phyloP scores from a whole-genome alignment of 2,113 vertebrate genomes.

The Acrocephalus kingi region DNA sequence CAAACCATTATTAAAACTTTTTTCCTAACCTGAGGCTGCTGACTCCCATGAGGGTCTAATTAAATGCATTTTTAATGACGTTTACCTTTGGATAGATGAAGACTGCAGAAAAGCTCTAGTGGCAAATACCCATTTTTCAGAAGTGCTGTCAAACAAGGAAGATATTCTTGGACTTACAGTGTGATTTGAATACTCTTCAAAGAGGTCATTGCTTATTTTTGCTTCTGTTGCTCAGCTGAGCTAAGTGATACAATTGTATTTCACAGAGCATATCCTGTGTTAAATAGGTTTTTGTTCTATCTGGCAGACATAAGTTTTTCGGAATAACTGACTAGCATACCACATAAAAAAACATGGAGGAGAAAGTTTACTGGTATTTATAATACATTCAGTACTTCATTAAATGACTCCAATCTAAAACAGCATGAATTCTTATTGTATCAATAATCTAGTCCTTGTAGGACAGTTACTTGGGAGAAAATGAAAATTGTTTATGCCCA shows the following conservation, averaged over 20 bases:
- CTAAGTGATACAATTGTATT: not conserved
- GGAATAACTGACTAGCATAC: not conserved
- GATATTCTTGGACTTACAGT: not conserved
- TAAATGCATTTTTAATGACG: not conserved
- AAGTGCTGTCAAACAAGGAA: not conserved
- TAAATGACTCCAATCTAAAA: not conserved
- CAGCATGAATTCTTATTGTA: not conserved
- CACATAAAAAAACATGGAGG: accelerated
- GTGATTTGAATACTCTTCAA: not conserved
- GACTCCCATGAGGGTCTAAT: not conserved
- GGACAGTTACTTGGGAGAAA: not conserved
- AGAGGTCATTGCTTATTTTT: not conserved
- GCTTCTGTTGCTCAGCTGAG: not conserved
- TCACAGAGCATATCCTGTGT: not conserved
- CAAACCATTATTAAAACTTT: not conserved
- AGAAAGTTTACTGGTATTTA: not conserved
- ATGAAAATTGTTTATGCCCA: not conserved
- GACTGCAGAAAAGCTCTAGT: not conserved
- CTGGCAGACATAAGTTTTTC: not conserved
- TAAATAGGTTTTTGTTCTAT: not conserved
- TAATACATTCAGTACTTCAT: not conserved
- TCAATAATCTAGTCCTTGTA: not conserved
- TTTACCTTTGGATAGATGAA: not conserved
- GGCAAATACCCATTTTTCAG: not conserved
- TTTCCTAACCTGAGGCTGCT: not conserved